A percentile compares a stretch with the other conserved stretches of the same genome.
phyloP scores from a whole-genome alignment of 1,140 invertebrate species.

The Temnothorax nylanderi region DNA sequence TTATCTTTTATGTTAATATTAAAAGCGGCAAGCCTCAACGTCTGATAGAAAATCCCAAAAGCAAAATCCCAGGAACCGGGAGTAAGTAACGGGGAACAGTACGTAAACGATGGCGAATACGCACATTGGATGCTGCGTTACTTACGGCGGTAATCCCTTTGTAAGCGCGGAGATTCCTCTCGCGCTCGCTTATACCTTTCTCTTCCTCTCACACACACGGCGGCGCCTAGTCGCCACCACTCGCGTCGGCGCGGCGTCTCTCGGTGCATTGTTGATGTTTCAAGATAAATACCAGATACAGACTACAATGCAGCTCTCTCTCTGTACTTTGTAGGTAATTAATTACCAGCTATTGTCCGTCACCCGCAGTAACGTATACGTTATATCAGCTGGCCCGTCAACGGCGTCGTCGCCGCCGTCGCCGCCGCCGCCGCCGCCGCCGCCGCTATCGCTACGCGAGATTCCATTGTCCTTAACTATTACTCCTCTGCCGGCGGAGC shows the following conservation, averaged over 20 bases:
- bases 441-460: slow-evolving; percentile 73
- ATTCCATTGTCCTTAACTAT: slow-evolving; percentile 81
- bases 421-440: slow-evolving; percentile 27
- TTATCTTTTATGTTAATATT: slow-evolving; percentile 1
- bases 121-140: slow-evolving; percentile 47
- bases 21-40: not conserved
- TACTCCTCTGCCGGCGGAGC: slow-evolving; percentile 68
- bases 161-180: slow-evolving; percentile 44
- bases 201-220: not conserved
- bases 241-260: slow-evolving; percentile 59
- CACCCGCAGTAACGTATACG: slow-evolving; percentile 80
- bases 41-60: slow-evolving; percentile 42
- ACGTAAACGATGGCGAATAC: slow-evolving; percentile 36
- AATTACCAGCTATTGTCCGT: slow-evolving; percentile 82
- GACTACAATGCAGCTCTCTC: slow-evolving; percentile 78
- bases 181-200: not conserved
- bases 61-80: not conserved
- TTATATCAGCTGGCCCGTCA: slow-evolving; percentile 79
- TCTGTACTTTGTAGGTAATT: slow-evolving; percentile 82
- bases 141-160: slow-evolving; percentile 53
- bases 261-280: slow-evolving; percentile 79
- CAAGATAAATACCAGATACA: slow-evolving; percentile 83
- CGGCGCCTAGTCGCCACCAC: not conserved
- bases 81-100: slow-evolving; percentile 29
- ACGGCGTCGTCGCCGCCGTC: slow-evolving; percentile 69